Base-by-base conservation (phyloP, 1,140 invertebrate genomes). In the Drosophila malerkotliana region DNA sequence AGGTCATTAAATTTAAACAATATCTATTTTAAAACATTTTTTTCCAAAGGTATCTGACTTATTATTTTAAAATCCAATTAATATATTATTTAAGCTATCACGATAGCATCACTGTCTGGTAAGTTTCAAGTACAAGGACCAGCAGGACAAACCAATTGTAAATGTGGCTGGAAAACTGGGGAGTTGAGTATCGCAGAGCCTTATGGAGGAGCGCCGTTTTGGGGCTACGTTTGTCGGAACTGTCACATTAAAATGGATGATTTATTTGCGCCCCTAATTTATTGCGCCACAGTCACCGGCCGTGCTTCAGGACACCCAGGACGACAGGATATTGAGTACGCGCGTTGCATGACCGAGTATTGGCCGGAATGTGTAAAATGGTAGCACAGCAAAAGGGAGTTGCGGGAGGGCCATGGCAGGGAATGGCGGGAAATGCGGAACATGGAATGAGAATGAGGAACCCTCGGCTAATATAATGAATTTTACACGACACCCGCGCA, bases 201-300 rank as follows among this genome's bases (percentile, higher is more conserved):
- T 10, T 10, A n/a, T 37, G 34, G 34, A 37, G 21, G 37, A 26
- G 32, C 9, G 48, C 61, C 75, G 44, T 47, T 64, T 61, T 51
- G 72, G 39, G 62, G 62, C 55, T 52, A 68, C 77, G 61, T 78
- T 82, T 87, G 83, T 88, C 83, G 83, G 83, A 88, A 88, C 83
- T 88, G 83, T 88, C 83, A 88, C 83, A 88, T 88, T 88, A 88
- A 88, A 88, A 88, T 88, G 83, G 83, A 88, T 88, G 83, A 88
- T 88, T 88, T 88, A 88, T 88, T 88, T 88, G 83, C 73, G 79
- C 55, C 75, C 72, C 74, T 88, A 88, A 88, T 88, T 88, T 88
- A 88, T 88, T 88, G 83, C 79, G 79, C 61, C 82, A 67, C 73
- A 75, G 68, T 47, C 78, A 72, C 21, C 64, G 80, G 76, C 75